Evolutionary conservation across 2,888 invertebrate genomes (phyloP).

Genomic region (Noctua comes): DNA sequence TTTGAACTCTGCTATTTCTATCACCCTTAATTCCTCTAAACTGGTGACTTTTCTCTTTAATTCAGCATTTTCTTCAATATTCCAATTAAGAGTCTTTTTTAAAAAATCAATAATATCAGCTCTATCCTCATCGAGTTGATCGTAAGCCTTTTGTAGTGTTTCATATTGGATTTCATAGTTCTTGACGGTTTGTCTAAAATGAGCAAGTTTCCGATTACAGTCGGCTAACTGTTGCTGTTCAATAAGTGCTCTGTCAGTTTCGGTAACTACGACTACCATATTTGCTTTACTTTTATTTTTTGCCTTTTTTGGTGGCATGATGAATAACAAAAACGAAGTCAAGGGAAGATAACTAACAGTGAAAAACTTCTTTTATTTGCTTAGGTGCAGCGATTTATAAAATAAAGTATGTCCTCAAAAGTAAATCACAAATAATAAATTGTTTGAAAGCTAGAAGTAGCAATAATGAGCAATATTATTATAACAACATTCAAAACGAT

Average conservation of each 20-base stretch:
- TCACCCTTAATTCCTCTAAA: slow-evolving; percentile 92
- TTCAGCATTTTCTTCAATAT: slow-evolving; percentile 92
- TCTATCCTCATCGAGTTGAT: slow-evolving; percentile 94
- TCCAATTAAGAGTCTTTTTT: slow-evolving; percentile 93
- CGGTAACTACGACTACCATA: slow-evolving; percentile 85
- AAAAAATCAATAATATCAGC: slow-evolving; percentile 95
- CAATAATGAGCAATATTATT: background rate
- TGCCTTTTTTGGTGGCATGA: slow-evolving; percentile 63
- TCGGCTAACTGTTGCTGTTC: slow-evolving; percentile 96
- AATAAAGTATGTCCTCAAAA: background rate
- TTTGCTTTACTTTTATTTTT: slow-evolving; percentile 38
- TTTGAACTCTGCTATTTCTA: slow-evolving; percentile 92
- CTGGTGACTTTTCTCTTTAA: slow-evolving; percentile 93
- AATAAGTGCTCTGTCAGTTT: slow-evolving; percentile 95
- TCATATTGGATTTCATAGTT: slow-evolving; percentile 94
- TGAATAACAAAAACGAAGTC: too few species aligned
- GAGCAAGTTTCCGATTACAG: slow-evolving; percentile 94
- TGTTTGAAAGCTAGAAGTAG: background rate
- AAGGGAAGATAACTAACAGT: too few species aligned
- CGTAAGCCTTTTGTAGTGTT: slow-evolving; percentile 90
- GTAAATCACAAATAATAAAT: background rate
- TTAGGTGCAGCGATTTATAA: background rate
- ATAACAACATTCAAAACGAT: background rate
- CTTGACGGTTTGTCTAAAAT: slow-evolving; percentile 91
- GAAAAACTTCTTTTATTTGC: too few species aligned